phyloP scores from a whole-genome alignment of 2,888 invertebrate genomes.

The Ypsolopha scabrella region DNA sequence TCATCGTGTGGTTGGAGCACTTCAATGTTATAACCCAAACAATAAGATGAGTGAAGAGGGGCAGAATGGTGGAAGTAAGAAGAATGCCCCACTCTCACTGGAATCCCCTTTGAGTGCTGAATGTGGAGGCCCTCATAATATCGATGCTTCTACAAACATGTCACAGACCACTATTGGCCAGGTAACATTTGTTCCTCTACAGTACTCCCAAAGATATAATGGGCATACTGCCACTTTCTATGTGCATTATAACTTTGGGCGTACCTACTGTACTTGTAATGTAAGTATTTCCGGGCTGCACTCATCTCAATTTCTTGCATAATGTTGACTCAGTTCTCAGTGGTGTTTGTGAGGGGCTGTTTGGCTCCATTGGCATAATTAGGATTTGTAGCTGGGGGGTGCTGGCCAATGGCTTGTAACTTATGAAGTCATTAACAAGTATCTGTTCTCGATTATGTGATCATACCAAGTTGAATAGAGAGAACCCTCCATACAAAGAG shows the following conservation, averaged over 20 bases:
- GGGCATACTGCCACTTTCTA: no score
- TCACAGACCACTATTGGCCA: slow-evolving; percentile 38
- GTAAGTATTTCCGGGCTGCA: background rate
- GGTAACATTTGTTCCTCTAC: slow-evolving; percentile 18
- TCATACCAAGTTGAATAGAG: no score
- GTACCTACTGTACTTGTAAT: no score
- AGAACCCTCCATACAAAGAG: no score
- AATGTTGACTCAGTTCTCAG: background rate
- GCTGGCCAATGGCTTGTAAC: no score
- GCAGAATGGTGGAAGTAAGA: slow-evolving; percentile 45
- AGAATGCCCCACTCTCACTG: slow-evolving; percentile 24
- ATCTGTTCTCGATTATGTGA: no score
- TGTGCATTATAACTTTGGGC: no score
- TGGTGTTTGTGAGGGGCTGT: no score
- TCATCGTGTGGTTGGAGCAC: slow-evolving; percentile 12
- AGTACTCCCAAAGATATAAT: no score
- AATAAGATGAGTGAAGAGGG: slow-evolving; percentile 60
- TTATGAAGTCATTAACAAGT: no score
- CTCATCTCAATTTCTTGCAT: background rate
- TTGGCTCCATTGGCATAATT: no score
- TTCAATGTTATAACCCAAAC: slow-evolving; percentile 12
- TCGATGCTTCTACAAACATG: slow-evolving; percentile 34
- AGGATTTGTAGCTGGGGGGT: no score
- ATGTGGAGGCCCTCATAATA: slow-evolving; percentile 17
- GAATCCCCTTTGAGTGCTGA: slow-evolving; percentile 18